phyloP scores from a whole-genome alignment of 1,140 invertebrate species.

The Mactra quadrangularis region DNA sequence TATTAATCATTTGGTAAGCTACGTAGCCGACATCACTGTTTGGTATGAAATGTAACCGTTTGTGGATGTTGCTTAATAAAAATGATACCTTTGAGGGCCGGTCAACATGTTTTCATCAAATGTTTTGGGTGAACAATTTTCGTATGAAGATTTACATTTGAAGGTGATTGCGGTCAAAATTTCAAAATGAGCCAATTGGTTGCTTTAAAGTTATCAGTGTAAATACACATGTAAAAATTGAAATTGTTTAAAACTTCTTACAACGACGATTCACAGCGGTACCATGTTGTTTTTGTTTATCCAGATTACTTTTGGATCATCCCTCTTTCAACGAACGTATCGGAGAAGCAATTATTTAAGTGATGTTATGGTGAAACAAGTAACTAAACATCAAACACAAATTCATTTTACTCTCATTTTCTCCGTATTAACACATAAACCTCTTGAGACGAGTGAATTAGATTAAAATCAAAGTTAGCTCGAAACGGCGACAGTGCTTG shows the following conservation, averaged over 20 bases:
- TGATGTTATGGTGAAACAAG: constrained; percentile 59
- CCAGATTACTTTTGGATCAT: constrained; percentile 13
- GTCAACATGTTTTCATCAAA: too few relatives aligned
- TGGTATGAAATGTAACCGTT: constrained; percentile 36
- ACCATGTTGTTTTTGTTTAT: background rate
- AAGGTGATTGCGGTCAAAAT: too few relatives aligned
- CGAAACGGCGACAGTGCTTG: constrained; percentile 38
- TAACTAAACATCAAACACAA: constrained; percentile 47
- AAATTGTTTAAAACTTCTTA: too few relatives aligned
- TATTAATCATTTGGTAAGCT: constrained; percentile 52
- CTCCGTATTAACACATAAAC: constrained; percentile 47
- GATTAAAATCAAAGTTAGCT: constrained; percentile 53
- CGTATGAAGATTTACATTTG: too few relatives aligned
- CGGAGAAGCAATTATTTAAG: constrained; percentile 54
- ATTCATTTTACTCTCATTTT: constrained; percentile 49
- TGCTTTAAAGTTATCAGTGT: too few relatives aligned
- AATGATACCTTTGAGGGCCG: constrained; percentile 24
- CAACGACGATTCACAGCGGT: too few relatives aligned
- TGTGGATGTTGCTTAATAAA: constrained; percentile 45
- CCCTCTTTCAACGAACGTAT: constrained; percentile 27
- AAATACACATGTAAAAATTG: too few relatives aligned
- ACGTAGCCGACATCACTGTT: constrained; percentile 31
- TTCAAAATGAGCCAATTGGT: too few relatives aligned
- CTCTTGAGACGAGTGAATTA: constrained; percentile 58
- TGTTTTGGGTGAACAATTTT: too few relatives aligned